Evolutionary conservation across 1,140 invertebrate species (phyloP), one percentile per base, ranked within the genome.

Genomic region (Apis mellifera): DNA sequence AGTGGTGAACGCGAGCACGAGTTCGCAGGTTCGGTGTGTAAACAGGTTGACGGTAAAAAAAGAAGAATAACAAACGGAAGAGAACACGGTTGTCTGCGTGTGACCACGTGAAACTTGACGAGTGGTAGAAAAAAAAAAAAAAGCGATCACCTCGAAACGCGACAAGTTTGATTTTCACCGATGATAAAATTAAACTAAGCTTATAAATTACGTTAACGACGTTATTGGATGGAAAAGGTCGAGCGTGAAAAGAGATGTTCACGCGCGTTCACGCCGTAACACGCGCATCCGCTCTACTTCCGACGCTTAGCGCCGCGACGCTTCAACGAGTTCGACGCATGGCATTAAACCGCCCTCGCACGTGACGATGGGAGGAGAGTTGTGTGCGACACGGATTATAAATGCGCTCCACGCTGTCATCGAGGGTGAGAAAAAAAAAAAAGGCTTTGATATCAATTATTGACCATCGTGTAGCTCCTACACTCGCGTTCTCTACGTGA

Each of bases 251-350:
- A 70, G 80, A 82, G 76, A 76, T 50, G 76, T 26, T 72, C 54
- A 72, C 55, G 75, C 62, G 65, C 76, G 73, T 79, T 73, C 76
- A n/a, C n/a, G 77, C 84, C 75, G 85, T 90, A 87, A 87, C 84
- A 84, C 84, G 85, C 88, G 85, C 81, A 86, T 91, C 81, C 91
- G 93, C 92, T 93, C 92, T 89, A 92, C 91, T 93, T 94, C 93
- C 92, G 93, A 93, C 92, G 93, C 93, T 93, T 88, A 92, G 91
- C 93, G 85, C 89, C 91, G 90, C 92, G 92, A 92, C 90, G 93
- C 93, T 93, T 88, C 87, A 90, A 71, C 90, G 90, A 91, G 85
- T 84, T 78, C 73, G 73, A 78, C 82, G 82, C 84, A 85, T 86
- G 88, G 81, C 81, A 80, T 89, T 90, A 85, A 83, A 83, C 89